Evolutionary conservation across 2,888 invertebrate species (phyloP).

Genomic region (Meteorus colon): DNA sequence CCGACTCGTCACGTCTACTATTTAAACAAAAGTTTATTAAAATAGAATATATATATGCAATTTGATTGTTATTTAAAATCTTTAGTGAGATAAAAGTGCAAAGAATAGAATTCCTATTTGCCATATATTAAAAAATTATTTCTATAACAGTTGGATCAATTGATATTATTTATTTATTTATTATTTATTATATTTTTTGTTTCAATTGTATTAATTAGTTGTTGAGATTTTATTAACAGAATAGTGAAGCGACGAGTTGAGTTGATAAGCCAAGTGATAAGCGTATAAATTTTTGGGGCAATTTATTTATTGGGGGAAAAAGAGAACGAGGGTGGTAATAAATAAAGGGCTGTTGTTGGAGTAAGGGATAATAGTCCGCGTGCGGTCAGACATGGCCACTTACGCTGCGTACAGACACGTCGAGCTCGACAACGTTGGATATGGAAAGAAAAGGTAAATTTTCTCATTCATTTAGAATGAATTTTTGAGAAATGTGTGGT

Average conservation of each 20-base stretch:
- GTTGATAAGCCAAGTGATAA: not conserved
- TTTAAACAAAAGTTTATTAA: not conserved
- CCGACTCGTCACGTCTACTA: conserved; percentile 43
- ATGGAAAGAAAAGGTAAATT: conserved; percentile 91
- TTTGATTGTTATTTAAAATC: no score
- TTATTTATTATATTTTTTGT: no score
- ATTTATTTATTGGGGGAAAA: not conserved
- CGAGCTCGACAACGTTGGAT: conserved; percentile 94
- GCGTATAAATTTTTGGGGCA: not conserved
- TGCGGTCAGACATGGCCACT: conserved; percentile 82
- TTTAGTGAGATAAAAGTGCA: conserved; percentile 9
- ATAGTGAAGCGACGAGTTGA: no score
- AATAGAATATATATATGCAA: not conserved
- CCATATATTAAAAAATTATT: not conserved
- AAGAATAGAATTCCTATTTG: not conserved
- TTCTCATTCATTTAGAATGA: not conserved
- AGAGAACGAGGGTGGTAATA: not conserved
- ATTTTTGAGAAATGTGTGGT: not conserved
- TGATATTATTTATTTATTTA: no score
- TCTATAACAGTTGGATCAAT: no score
- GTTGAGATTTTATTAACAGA: no score
- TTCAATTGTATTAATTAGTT: no score
- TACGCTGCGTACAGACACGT: conserved; percentile 95
- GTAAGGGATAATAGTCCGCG: conserved; percentile 53
- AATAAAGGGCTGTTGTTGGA: conserved; percentile 44